Evolutionary conservation across 2,797 vertebrate genomes (phyloP), one percentile per base, ranked within the genome.

Genomic region (Tenualosa thibaudeaui): DNA sequence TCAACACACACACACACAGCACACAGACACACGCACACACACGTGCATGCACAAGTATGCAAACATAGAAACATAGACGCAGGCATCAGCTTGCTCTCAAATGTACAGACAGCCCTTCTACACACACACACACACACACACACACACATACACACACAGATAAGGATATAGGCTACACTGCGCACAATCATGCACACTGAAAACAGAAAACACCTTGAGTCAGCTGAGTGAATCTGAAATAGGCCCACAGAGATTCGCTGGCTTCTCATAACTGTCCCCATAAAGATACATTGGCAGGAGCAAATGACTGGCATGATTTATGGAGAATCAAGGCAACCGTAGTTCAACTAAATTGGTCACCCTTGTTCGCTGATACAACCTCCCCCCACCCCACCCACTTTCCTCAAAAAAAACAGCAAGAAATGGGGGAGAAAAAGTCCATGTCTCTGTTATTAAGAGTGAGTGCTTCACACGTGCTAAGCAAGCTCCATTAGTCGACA

Each of bases 361-460:
- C 78, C 86, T 92, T 88, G 89, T 89, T 91, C 85, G 37, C 37
- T 22, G 68, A 81, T 85, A 83, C 88, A 2, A 46, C 43, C 43
- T 6, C 50, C 50, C 10, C 46, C 50, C 7, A 0, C 50, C 50
- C 50, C 7, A 51, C 50, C 10, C 50, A 5, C 10, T 7, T 81
- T 78, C 81, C 81, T 19, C 54, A 5, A 6, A 56, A 22, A 82
- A 81, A 88, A 46, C 62, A 71, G 12, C 1, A 71, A 17, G 26
- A 78, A 9, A 17, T 8, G 19, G 17, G 8, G 37, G 40, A 43
- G 15, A 78, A 78, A 78, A 78, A 5, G 6, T 43, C 40, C 17
- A 26, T 56, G 82, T 68, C 56, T 50, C 82, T 37, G 86, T 93
- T 94, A 94, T 93, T 90, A 89, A 65, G 89, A 92, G 86, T 84